Evolutionary conservation across 1,140 invertebrate species (phyloP).

Genomic region (Mercenaria mercenaria): DNA sequence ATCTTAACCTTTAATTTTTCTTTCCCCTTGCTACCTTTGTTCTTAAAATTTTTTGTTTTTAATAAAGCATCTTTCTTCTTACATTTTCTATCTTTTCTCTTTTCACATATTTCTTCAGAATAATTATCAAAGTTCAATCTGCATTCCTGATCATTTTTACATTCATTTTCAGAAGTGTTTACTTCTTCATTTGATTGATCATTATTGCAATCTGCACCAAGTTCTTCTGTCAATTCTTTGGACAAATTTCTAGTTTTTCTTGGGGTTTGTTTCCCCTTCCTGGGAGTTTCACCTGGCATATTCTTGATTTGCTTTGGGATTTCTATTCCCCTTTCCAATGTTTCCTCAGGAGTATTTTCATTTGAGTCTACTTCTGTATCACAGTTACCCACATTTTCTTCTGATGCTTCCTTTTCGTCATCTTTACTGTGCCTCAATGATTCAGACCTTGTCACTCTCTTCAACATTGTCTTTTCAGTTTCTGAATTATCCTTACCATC

Average conservation of each 20-base stretch:
- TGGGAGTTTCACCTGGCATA: background rate
- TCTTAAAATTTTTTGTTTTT: background rate
- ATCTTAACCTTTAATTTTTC: slow-evolving; percentile 26
- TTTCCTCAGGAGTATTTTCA: background rate
- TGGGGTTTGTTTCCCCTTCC: background rate
- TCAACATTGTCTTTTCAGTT: too few species aligned
- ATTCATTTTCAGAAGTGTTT: background rate
- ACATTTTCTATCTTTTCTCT: background rate
- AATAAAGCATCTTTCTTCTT: background rate
- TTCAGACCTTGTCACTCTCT: too few species aligned
- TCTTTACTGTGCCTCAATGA: too few species aligned
- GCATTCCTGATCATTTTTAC: background rate
- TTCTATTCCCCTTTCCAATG: background rate
- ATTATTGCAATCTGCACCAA: background rate
- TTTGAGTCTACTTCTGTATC: background rate
- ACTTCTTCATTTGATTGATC: background rate
- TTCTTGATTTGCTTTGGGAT: background rate
- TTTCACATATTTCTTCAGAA: background rate
- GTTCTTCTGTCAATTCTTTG: background rate
- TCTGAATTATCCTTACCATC: too few species aligned
- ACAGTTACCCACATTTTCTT: too few species aligned
- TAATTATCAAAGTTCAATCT: background rate
- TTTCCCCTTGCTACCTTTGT: background rate
- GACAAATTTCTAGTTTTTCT: background rate
- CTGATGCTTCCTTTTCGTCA: too few species aligned